phyloP scores from a whole-genome alignment of 2,888 invertebrate genomes.

The Spisula subtruncata region DNA sequence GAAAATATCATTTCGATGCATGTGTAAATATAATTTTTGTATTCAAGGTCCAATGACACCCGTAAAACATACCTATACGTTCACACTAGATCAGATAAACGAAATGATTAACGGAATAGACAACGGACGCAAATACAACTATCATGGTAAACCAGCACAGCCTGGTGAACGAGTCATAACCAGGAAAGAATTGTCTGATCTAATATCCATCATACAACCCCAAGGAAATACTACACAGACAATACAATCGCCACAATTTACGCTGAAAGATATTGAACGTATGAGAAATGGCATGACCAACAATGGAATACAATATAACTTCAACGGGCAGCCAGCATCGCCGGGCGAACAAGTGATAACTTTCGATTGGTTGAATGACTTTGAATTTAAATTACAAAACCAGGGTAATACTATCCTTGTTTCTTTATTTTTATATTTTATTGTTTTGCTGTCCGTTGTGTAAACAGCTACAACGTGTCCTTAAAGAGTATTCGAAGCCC shows the following conservation, averaged over 20 bases:
- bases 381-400: neutral
- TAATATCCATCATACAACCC: neutral
- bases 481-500: too few species aligned
- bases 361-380: neutral
- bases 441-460: too few species aligned
- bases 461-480: too few species aligned
- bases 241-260: neutral
- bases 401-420: too few species aligned
- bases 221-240: too few species aligned
- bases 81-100: conserved; percentile 27
- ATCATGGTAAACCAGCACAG: neutral
- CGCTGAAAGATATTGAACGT: neutral
- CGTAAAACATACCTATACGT: neutral
- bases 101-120: conserved; percentile 32
- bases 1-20: too few species aligned
- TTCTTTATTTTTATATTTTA: too few species aligned
- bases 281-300: neutral
- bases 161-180: neutral
- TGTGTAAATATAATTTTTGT: neutral
- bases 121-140: neutral
- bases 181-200: neutral
- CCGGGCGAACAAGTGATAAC: neutral
- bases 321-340: neutral
- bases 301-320: neutral
- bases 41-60: neutral